Conservation (phyloP, 1,140 invertebrate genomes). For the Cecropterus lyciades region DNA sequence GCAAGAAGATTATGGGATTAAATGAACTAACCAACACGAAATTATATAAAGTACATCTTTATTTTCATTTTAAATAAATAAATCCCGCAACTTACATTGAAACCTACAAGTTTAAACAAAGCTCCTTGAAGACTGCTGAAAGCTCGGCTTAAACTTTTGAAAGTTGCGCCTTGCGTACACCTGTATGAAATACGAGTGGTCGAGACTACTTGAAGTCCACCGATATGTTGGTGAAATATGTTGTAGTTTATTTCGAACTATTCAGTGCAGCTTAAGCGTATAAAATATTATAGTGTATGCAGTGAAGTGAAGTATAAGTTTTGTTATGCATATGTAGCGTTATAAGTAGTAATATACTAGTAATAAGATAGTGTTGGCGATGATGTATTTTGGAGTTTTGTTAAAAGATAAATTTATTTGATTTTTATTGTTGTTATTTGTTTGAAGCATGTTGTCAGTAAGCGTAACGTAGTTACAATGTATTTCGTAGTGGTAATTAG, state of each 20-base stretch:
- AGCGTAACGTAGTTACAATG: no score
- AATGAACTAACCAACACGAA: not conserved
- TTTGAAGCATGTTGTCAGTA: no score
- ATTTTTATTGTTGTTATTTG: no score
- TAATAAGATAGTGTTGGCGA: no score
- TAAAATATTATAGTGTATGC: no score
- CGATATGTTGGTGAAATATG: conserved; percentile 24
- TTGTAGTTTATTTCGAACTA: conserved; percentile 16
- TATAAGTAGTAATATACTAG: no score
- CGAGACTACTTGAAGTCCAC: conserved; percentile 15
- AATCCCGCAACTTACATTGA: conserved; percentile 31
- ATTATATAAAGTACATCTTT: not conserved
- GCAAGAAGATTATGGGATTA: not conserved
- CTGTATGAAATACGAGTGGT: conserved; percentile 21
- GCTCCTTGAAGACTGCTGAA: conserved; percentile 27
- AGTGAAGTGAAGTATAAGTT: no score
- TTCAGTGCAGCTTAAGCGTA: conserved; percentile 1
- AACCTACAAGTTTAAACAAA: conserved; percentile 24
- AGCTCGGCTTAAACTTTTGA: conserved; percentile 26
- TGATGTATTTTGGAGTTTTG: no score
- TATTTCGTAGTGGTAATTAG: no score
- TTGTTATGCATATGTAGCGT: not conserved
- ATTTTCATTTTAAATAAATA: conserved; percentile 15
- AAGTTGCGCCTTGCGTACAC: conserved; percentile 19
- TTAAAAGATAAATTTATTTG: no score